A percentile compares a stretch with the other conserved stretches of the same genome.
These are phyloP conservation scores for Lophius piscatorius DNA, from an alignment of 2,113 vertebrate genomes.

Conservation along the genomic window DNA sequence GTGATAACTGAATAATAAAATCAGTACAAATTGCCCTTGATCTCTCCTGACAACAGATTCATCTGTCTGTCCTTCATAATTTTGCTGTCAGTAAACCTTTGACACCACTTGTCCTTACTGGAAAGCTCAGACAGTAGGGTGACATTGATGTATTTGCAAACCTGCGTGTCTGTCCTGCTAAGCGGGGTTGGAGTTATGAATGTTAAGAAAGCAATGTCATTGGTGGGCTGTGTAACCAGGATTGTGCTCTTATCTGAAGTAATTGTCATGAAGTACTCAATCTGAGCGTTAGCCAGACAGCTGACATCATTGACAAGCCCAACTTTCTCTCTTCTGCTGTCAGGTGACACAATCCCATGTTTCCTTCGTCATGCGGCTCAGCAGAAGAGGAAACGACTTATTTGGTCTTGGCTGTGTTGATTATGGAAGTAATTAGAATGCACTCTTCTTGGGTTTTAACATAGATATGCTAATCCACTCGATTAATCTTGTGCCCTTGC, in stretches of 20 bases:
- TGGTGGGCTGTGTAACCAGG: slow-evolving; percentile 7
- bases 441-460: slow-evolving; percentile 76
- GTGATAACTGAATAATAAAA: slow-evolving; percentile 38
- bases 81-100: slow-evolving; percentile 38
- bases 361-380: neutral
- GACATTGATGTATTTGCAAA: slow-evolving; percentile 63
- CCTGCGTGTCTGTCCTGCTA: slow-evolving; percentile 14
- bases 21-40: slow-evolving; percentile 29
- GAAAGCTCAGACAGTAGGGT: slow-evolving; percentile 29
- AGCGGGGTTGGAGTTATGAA: slow-evolving; percentile 9
- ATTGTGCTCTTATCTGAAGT: slow-evolving; percentile 34
- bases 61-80: slow-evolving; percentile 52
- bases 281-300: slow-evolving; percentile 43
- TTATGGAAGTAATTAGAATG: slow-evolving; percentile 77
- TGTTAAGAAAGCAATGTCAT: slow-evolving; percentile 29
- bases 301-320: slow-evolving; percentile 43
- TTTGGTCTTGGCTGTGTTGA: slow-evolving; percentile 53
- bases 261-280: slow-evolving; percentile 39
- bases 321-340: slow-evolving; percentile 12
- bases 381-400: slow-evolving; percentile 10
- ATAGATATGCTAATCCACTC: slow-evolving; percentile 83
- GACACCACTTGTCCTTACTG: slow-evolving; percentile 54
- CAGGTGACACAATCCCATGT: slow-evolving; percentile 8
- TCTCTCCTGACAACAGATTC: slow-evolving; percentile 37
- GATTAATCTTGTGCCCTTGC: slow-evolving; percentile 86